These are phyloP conservation scores for Papilio glaucus DNA, from an alignment of 1,140 invertebrate species.

Conservation along the genomic window DNA sequence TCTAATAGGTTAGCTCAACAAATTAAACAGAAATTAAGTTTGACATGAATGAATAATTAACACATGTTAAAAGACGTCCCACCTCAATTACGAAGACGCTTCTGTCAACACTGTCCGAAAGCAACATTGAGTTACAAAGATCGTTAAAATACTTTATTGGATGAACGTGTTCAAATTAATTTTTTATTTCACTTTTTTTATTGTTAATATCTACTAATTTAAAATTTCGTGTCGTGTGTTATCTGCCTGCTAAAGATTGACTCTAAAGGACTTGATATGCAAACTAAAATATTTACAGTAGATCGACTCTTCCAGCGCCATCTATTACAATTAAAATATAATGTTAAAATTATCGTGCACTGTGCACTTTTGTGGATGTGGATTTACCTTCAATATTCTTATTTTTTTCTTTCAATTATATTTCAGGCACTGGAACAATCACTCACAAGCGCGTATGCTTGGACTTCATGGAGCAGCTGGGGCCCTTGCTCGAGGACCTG, in stretches of 20 bases:
- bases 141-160: too few species aligned
- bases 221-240: too few species aligned
- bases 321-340: not conserved
- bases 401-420: slow-evolving; percentile 2
- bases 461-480: slow-evolving; percentile 85
- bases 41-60: slow-evolving; percentile 2
- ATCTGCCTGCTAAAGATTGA: too few species aligned
- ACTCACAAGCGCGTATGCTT: slow-evolving; percentile 55
- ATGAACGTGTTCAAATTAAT: too few species aligned
- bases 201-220: too few species aligned
- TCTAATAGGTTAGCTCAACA: not conserved
- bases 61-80: not conserved
- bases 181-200: too few species aligned
- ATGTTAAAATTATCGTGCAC: too few species aligned
- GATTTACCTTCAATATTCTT: too few species aligned
- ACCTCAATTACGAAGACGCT: not conserved
- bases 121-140: not conserved
- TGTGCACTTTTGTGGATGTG: too few species aligned
- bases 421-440: slow-evolving; percentile 52
- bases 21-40: not conserved
- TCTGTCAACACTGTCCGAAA: not conserved
- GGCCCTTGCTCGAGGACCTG: slow-evolving; percentile 84
- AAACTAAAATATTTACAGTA: too few species aligned
- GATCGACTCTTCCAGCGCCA: too few species aligned
- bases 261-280: too few species aligned